A percentile compares a stretch with the other conserved stretches of the same genome.
phyloP scores from a whole-genome alignment of 2,113 vertebrate genomes.

The Sphaerodactylus townsendi region DNA sequence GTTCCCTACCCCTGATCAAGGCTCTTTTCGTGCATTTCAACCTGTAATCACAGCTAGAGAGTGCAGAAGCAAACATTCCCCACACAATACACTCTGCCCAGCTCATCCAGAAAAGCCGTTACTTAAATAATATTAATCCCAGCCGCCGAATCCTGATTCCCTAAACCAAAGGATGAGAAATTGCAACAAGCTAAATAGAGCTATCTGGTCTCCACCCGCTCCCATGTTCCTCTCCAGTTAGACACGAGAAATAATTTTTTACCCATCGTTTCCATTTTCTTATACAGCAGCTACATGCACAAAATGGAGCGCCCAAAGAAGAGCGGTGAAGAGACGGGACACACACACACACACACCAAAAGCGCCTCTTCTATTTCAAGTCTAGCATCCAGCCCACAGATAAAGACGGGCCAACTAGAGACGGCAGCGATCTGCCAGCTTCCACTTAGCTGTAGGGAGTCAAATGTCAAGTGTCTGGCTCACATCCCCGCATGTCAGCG shows the following conservation, averaged over 20 bases:
- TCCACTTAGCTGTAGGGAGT: neutral
- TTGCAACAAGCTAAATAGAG: neutral
- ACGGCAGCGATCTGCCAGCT: neutral
- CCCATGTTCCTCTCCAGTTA: neutral
- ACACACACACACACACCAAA: neutral
- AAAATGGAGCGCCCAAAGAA: neutral
- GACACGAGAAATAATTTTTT: neutral
- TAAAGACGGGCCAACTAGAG: neutral
- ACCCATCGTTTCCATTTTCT: neutral
- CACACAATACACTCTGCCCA: too few relatives aligned
- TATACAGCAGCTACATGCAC: neutral
- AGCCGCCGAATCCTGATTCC: neutral
- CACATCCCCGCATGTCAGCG: slow-evolving; percentile 2
- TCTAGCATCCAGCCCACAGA: neutral
- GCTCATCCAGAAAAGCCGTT: neutral
- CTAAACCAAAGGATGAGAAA: neutral
- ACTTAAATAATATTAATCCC: too few relatives aligned
- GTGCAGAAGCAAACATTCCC: neutral
- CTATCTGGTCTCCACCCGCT: neutral
- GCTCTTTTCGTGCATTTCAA: neutral
- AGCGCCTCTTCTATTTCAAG: slow-evolving; percentile 38
- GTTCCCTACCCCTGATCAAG: too few relatives aligned
- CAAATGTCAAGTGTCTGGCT: slow-evolving; percentile 30
- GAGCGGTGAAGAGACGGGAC: neutral
- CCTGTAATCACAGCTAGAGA: too few relatives aligned